Base-by-base conservation (phyloP, 2,113 vertebrate genomes). In the Myiopsitta monachus region DNA sequence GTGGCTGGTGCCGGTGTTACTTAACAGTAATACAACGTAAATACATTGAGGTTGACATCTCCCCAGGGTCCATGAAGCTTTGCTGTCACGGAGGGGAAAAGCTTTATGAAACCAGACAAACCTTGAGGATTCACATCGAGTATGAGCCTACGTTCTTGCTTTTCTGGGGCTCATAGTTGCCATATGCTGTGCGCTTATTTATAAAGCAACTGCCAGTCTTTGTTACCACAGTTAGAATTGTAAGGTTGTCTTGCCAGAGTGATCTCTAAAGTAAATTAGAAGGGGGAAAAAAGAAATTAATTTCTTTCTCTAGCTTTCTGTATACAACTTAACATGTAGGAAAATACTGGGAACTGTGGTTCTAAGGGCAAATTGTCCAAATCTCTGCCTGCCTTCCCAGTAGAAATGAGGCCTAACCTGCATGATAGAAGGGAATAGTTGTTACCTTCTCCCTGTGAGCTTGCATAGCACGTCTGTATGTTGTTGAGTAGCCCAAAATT, bases 201-300 rank as follows among this genome's bases (percentile, higher is more conserved):
- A 36, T 74, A 83, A 95, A 92, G 85, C 46, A 88, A 78, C 86
- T 81, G 88, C 77, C 87, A 84, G 64, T 78, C 77, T 80, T 86
- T 86, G 62, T 88, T 89, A 75, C 64, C 91, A 78, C 73, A 75
- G 46, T 91, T 88, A 78, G 47, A 90, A 80, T 59, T 38, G 21
- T 52, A 72, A 46, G 15, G 31, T 39, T 77, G 19, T 39, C 51
- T 85, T 88, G 64, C 47, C 81, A 82, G 55, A 51, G 33, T 41
- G 55, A 39, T 36, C 51, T 81, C 61, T 14, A 7, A 68, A 70
- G 55, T 52, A 75, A 82, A 70, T 72, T 38, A 43, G 62, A 82
- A 47, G 30, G 18, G 7, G 24, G 4, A 11, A 14, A 49, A 24
- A 55, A 64, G 9, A 33, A 7, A 21, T 30, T 39, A 3, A 16